phyloP scores from a whole-genome alignment of 1,140 invertebrate genomes.

The Agrilus planipennis region DNA sequence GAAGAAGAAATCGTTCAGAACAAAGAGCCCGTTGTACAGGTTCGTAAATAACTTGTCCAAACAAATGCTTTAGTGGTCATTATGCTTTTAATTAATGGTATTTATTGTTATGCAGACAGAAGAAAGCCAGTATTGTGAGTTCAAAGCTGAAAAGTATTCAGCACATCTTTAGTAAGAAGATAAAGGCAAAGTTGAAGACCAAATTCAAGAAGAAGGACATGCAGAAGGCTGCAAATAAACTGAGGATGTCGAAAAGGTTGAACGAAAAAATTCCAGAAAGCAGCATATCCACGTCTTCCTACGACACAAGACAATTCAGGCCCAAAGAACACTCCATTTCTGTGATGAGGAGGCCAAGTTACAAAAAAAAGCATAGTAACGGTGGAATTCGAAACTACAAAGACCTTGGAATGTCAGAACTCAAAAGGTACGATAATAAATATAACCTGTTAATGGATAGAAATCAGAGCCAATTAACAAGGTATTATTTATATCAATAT shows the following conservation, averaged over 20 bases:
- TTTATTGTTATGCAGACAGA: too few species aligned
- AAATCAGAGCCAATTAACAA: too few species aligned
- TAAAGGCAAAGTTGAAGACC: slow-evolving; percentile 13
- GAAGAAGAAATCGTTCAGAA: slow-evolving; percentile 48
- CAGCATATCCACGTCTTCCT: slow-evolving; percentile 44
- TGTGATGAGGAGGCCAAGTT: slow-evolving; percentile 30
- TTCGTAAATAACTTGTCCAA: too few species aligned
- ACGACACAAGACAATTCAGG: slow-evolving; percentile 44
- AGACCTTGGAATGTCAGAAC: too few species aligned
- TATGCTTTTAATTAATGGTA: too few species aligned
- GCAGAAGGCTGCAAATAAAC: too few species aligned
- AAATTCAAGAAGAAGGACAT: slow-evolving; percentile 3
- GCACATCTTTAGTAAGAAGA: slow-evolving; percentile 27
- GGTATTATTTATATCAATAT: too few species aligned
- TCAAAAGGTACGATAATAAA: too few species aligned
- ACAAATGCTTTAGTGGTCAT: slow-evolving; percentile 37
- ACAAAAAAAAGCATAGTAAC: slow-evolving; percentile 36
- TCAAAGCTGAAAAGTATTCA: slow-evolving; percentile 28
- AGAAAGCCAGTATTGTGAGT: slow-evolving; percentile 31
- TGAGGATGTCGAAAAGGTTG: too few species aligned
- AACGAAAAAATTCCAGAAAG: slow-evolving; percentile 35
- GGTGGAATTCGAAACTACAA: slow-evolving; percentile 24
- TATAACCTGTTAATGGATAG: too few species aligned
- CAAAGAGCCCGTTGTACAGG: slow-evolving; percentile 26
- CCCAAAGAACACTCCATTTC: slow-evolving; percentile 39